Conservation (phyloP, 2,113 vertebrate species). For the Cheilinus undulatus region DNA sequence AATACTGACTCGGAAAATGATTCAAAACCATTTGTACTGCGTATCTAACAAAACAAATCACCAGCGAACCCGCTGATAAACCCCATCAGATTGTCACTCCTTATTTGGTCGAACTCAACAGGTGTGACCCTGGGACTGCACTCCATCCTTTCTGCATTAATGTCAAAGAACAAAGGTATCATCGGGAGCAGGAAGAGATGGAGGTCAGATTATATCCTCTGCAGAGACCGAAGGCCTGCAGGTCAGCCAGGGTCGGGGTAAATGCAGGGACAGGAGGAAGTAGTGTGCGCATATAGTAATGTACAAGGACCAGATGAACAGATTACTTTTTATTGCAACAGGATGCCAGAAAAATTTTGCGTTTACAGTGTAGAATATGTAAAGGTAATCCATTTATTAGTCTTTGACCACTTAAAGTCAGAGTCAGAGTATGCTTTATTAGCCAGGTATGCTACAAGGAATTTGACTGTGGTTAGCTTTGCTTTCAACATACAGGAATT, state of each 20-base stretch:
- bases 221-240: constrained; percentile 21
- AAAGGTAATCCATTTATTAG: no score
- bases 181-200: constrained; percentile 74
- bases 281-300: background rate
- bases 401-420: no score
- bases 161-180: constrained; percentile 80
- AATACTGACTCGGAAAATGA: no score
- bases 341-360: no score
- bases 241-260: constrained; percentile 43
- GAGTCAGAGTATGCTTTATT: no score
- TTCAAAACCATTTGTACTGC: background rate
- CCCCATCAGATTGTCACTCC: constrained; percentile 55
- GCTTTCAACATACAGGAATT: no score
- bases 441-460: no score
- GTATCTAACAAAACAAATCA: constrained; percentile 47
- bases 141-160: constrained; percentile 66
- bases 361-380: no score
- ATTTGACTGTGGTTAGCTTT: no score
- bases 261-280: constrained; percentile 48
- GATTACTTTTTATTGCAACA: no score
- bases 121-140: constrained; percentile 47
- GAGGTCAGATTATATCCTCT: constrained; percentile 66
- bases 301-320: constrained; percentile 5
- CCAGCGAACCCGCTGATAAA: constrained; percentile 58
- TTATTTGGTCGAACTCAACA: constrained; percentile 75